Evolutionary conservation across 2,113 vertebrate species (phyloP), one percentile per base, ranked within the genome.

Genomic region (Hoplias malabaricus): DNA sequence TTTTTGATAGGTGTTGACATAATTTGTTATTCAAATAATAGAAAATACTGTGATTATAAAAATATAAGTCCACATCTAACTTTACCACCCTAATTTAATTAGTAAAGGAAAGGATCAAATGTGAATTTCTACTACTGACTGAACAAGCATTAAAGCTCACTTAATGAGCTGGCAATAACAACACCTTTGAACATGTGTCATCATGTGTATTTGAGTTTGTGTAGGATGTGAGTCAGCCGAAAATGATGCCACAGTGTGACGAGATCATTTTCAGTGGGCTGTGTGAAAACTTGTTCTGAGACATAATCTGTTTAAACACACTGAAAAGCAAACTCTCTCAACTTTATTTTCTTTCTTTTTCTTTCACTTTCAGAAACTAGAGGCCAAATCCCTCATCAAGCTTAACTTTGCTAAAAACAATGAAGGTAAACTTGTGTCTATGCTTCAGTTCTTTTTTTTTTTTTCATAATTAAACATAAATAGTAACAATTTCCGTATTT

Each of bases 341-440:
- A 27, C 16, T 67, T 29, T 43, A 27, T 13, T 59, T 59, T 70
- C 46, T 27, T 19, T 84, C 43, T 27, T 0, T 76, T 79, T 86
- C 63, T 76, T 29, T 73, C 38, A 77, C 12, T 11, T 33, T 38
- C 77, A 99, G 97, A 99, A 99, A 88, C 89, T 99, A 10, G 97
- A 99, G 34, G 94, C 92, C 31, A 96, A 96, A 84, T 92, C 95
- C 23, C 94, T 99, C 76, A 95, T 99, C 88, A 98, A 94, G 84
- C 91, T 99, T 48, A 98, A 96, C 87, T 89, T 97, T 75, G 85
- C 89, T 75, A 99, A 98, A 90, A 99, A 99, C 91, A 96, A 63
- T 3, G 96, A 99, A 80, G 98, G 98, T 98, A 90, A 92, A 90
- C 80, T n/a, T n/a, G n/a, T n/a, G n/a, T n/a, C n/a, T n/a, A n/a